Evolutionary conservation across 2,888 invertebrate genomes (phyloP).

Genomic region (Drosophila atripex): DNA sequence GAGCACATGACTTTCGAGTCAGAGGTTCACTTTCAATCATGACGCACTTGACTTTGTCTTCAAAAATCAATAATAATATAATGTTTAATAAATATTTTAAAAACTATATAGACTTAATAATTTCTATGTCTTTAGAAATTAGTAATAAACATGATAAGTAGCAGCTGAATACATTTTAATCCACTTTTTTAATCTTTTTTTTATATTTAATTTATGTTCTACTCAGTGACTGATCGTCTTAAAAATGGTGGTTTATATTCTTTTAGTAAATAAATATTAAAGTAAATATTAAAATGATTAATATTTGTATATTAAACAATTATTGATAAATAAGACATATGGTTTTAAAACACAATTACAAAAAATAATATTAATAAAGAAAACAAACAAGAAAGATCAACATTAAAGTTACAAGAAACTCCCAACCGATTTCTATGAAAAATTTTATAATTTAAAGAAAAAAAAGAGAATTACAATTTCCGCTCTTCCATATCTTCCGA

Average conservation of each 20-base stretch:
- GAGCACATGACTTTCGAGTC: not conserved
- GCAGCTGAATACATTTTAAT: too few relatives aligned
- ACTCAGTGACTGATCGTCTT: too few relatives aligned
- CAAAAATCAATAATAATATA: not conserved
- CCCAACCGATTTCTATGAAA: not conserved
- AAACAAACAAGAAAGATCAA: not conserved
- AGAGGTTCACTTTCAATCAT: conserved; percentile 5
- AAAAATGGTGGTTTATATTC: too few relatives aligned
- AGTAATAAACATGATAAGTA: too few relatives aligned
- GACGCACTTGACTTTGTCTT: conserved; percentile 7
- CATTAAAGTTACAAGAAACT: not conserved
- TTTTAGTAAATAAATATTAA: too few relatives aligned
- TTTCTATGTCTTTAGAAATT: not conserved
- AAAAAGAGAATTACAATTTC: not conserved
- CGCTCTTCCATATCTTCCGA: conserved; percentile 1
- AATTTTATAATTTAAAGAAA: not conserved
- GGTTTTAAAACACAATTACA: too few relatives aligned
- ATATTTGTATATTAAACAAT: too few relatives aligned
- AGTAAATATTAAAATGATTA: too few relatives aligned
- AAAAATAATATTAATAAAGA: not conserved
- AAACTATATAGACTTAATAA: not conserved
- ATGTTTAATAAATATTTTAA: not conserved
- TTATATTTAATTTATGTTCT: too few relatives aligned
- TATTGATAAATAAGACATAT: too few relatives aligned
- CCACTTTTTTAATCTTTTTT: too few relatives aligned